Evolutionary conservation across 1,140 invertebrate genomes (phyloP).

Genomic region (Gonioctena quinquepunctata): DNA sequence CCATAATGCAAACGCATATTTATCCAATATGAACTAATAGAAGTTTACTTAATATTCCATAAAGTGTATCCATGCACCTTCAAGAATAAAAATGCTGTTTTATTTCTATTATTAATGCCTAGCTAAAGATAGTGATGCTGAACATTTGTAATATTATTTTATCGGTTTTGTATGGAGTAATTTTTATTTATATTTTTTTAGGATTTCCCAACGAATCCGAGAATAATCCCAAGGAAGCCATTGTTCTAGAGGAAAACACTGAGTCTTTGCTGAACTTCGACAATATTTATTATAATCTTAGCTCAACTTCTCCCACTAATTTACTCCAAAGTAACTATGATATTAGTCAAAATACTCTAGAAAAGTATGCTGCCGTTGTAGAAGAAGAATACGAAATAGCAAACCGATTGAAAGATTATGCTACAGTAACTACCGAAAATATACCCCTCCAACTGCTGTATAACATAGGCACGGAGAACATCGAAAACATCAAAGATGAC

Average conservation of each 20-base stretch:
- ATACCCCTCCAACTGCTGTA: constrained; percentile 48
- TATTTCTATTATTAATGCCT: too few relatives aligned
- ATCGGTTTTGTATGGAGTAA: too few relatives aligned
- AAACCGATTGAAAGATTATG: constrained; percentile 52
- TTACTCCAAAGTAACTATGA: not conserved
- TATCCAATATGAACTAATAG: too few relatives aligned
- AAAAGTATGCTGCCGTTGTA: constrained; percentile 43
- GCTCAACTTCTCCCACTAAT: not conserved
- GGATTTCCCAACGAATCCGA: not conserved
- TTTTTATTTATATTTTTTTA: not conserved
- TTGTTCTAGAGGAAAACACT: too few relatives aligned
- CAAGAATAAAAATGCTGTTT: too few relatives aligned
- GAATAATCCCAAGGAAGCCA: not conserved
- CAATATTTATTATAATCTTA: not conserved
- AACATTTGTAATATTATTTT: too few relatives aligned
- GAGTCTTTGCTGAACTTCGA: not conserved
- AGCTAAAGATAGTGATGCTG: too few relatives aligned
- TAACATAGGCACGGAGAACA: constrained; percentile 51
- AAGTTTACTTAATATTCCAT: too few relatives aligned
- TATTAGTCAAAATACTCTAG: not conserved
- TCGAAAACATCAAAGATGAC: constrained; percentile 45
- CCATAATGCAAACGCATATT: too few relatives aligned
- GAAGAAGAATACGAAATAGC: constrained; percentile 49
- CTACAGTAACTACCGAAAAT: constrained; percentile 52
- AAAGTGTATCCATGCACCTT: too few relatives aligned